Evolutionary conservation across 2,797 vertebrate genomes (phyloP), one percentile per base, ranked within the genome.

Genomic region (Chrysolophus pictus): DNA sequence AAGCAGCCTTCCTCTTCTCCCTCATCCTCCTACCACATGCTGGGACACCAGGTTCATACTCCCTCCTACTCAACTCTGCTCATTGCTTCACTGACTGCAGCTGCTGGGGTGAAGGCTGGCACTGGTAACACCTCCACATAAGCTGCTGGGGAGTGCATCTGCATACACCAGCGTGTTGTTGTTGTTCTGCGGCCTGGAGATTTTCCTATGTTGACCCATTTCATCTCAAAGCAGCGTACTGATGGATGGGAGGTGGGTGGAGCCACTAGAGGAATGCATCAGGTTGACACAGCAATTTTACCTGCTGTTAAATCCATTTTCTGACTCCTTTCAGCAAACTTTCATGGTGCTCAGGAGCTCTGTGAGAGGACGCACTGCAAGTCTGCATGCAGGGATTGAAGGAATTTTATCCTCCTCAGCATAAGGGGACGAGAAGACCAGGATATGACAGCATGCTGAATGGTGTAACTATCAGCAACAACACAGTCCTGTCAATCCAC

Each of bases 381-480:
- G 8, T 46, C 58, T 0, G 0, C 4, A 3, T 39, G 23, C 64
- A 78, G 69, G 31, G 46, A 46, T 26, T 31, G 37, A 55, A 83
- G 53, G 39, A 81, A 35, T 35, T 51, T 88, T 63, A 21, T 19
- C 24, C 29, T 56, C 41, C 53, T 65, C 24, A 49, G 46, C 12
- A 60, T 4, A 23, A 77, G 49, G 7, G 19, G 31, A 85, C 17
- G 64, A 75, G 29, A 80, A 26, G 19, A 42, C 47, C 35, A 74
- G 64, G 65, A 93, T 79, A 37, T n/a, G 47, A 51, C 7, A 65
- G 44, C 10, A 26, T 0, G 3, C 22, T 63, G 72, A 87, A 70
- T 29, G 65, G 22, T 14, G 6, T 7, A 59, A 28, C 51, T 29
- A 80, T 59, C 60, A 79, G 63, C 35, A 78, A 51, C 10, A 90